These are phyloP conservation scores for Petaurus breviceps DNA, from an alignment of 2,113 vertebrate genomes.

Conservation along the genomic window DNA sequence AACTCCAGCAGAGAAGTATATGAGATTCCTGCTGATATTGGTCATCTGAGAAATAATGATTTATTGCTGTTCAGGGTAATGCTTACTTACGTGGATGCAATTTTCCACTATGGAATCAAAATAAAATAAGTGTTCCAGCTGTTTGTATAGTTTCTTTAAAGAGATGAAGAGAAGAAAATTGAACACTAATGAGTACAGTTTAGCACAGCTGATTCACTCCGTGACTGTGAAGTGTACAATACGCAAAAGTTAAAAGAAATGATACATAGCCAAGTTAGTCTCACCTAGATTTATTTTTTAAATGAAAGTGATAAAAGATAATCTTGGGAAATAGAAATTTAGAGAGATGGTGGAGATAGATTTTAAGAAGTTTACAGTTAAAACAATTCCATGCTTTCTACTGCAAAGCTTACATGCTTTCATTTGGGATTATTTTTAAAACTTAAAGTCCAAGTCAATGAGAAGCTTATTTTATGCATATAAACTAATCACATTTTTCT, in stretches of 20 bases:
- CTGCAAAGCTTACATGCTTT: conserved; percentile 41
- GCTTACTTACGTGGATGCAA: conserved; percentile 81
- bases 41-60: conserved; percentile 88
- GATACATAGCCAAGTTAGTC: conserved; percentile 41
- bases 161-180: conserved; percentile 77
- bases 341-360: conserved; percentile 42
- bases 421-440: conserved; percentile 47
- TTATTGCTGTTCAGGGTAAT: conserved; percentile 83
- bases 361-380: conserved; percentile 31
- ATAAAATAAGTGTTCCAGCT: conserved; percentile 79
- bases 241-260: conserved; percentile 16
- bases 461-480: background rate
- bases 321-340: conserved; percentile 58
- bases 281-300: conserved; percentile 19
- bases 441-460: background rate
- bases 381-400: background rate
- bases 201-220: conserved; percentile 76
- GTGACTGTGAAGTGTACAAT: conserved; percentile 67
- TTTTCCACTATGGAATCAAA: conserved; percentile 83
- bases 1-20: conserved; percentile 84
- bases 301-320: conserved; percentile 31
- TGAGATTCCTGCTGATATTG: conserved; percentile 85
- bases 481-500: background rate
- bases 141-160: conserved; percentile 76
- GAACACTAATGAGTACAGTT: conserved; percentile 78